Evolutionary conservation across 2,888 invertebrate species (phyloP).

Genomic region (Luperina nickerlii): DNA sequence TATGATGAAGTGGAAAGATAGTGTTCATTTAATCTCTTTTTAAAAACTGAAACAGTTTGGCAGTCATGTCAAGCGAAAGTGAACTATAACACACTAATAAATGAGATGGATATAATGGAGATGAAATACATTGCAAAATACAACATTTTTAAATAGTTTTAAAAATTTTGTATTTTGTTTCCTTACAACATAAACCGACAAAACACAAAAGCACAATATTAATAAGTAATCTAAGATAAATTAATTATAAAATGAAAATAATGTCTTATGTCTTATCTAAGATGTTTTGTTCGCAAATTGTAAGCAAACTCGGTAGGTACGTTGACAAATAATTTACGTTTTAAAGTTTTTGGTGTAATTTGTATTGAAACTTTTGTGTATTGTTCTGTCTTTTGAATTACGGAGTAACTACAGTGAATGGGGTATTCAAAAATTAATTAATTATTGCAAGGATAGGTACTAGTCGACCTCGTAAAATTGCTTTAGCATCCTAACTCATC

Average conservation of each 20-base stretch:
- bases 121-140: too few species aligned
- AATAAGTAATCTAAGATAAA: slow-evolving; percentile 36
- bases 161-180: too few species aligned
- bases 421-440: slow-evolving; percentile 2
- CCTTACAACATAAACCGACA: not conserved
- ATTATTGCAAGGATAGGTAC: not conserved
- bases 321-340: slow-evolving; percentile 54
- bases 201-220: slow-evolving; percentile 29
- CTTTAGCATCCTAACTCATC: not conserved
- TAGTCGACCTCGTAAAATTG: not conserved
- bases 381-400: slow-evolving; percentile 46
- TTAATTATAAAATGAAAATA: slow-evolving; percentile 55
- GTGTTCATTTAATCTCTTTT: too few species aligned
- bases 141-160: too few species aligned
- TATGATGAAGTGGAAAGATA: too few species aligned
- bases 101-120: too few species aligned
- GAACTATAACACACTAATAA: too few species aligned
- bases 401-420: slow-evolving; percentile 12
- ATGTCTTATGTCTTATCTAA: slow-evolving; percentile 55
- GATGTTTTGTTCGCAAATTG: slow-evolving; percentile 52
- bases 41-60: too few species aligned
- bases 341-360: slow-evolving; percentile 39
- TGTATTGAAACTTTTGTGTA: slow-evolving; percentile 39
- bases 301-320: slow-evolving; percentile 37
- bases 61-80: too few species aligned